Evolutionary conservation across 2,888 invertebrate genomes (phyloP).

Genomic region (Polydesmus complanatus): DNA sequence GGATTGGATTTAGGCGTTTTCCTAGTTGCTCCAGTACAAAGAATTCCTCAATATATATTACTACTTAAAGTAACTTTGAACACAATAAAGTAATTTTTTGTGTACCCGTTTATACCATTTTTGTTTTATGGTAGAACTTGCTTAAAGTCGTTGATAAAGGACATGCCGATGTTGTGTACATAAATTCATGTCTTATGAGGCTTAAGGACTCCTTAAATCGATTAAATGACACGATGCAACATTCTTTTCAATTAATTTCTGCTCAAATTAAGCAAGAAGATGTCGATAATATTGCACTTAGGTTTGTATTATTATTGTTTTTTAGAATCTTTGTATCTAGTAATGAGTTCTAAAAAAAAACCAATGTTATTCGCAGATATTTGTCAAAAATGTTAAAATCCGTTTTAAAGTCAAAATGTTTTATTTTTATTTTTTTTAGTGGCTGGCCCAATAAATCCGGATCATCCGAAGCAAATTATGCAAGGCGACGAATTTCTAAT

Average conservation of each 20-base stretch:
- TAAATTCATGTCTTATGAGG: constrained; percentile 29
- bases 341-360: too few relatives aligned
- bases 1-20: constrained; percentile 32
- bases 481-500: constrained; percentile 24
- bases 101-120: constrained; percentile 1
- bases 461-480: neutral
- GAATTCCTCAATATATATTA: constrained; percentile 35
- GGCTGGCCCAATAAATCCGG: neutral
- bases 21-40: constrained; percentile 34
- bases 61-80: constrained; percentile 30
- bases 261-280: constrained; percentile 23
- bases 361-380: too few relatives aligned
- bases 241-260: constrained; percentile 32
- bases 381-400: too few relatives aligned
- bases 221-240: constrained; percentile 35
- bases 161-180: constrained; percentile 33
- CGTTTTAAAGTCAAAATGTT: too few relatives aligned
- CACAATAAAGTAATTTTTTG: neutral
- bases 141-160: constrained; percentile 30
- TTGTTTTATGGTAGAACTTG: constrained; percentile 27
- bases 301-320: neutral
- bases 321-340: too few relatives aligned
- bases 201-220: constrained; percentile 33
- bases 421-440: too few relatives aligned
- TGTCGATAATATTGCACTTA: neutral